A percentile compares a stretch with the other conserved stretches of the same genome.
Evolutionary conservation across 2,113 vertebrate genomes (phyloP).

Genomic region (Dicrurus megarhynchus): DNA sequence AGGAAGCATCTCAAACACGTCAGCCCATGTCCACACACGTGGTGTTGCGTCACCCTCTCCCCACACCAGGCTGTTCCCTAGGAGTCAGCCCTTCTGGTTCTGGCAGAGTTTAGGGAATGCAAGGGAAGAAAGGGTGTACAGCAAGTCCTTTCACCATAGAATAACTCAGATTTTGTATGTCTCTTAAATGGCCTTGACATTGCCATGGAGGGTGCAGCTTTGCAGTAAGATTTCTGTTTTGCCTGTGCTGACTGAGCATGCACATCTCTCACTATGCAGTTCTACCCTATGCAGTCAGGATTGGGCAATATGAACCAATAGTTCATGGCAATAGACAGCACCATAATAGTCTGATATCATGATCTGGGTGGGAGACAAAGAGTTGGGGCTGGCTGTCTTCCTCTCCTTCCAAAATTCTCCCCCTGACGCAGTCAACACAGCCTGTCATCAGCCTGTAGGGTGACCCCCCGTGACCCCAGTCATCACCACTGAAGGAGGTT

Average conservation of each 20-base stretch:
- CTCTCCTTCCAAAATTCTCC: neutral
- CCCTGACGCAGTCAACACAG: neutral
- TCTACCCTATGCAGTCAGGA: neutral
- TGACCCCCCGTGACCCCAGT: neutral
- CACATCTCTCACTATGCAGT: neutral
- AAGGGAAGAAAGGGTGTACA: neutral
- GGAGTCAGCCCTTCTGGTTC: neutral
- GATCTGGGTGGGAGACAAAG: neutral
- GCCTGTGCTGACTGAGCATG: neutral
- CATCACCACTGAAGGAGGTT: neutral
- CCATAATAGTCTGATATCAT: neutral
- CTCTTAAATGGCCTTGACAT: neutral
- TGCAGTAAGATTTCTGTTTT: neutral
- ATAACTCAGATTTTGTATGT: neutral
- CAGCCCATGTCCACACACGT: accelerated
- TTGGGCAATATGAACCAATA: neutral
- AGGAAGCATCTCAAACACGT: neutral
- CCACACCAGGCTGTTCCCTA: neutral
- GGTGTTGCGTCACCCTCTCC: neutral
- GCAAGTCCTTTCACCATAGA: neutral
- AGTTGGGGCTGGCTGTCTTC: neutral
- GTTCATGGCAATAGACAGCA: neutral
- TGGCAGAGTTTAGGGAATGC: neutral
- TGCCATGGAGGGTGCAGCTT: accelerated
- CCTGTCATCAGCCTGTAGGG: neutral